Conservation (phyloP, 2,113 vertebrate species). For the Atractosteus spatula region DNA sequence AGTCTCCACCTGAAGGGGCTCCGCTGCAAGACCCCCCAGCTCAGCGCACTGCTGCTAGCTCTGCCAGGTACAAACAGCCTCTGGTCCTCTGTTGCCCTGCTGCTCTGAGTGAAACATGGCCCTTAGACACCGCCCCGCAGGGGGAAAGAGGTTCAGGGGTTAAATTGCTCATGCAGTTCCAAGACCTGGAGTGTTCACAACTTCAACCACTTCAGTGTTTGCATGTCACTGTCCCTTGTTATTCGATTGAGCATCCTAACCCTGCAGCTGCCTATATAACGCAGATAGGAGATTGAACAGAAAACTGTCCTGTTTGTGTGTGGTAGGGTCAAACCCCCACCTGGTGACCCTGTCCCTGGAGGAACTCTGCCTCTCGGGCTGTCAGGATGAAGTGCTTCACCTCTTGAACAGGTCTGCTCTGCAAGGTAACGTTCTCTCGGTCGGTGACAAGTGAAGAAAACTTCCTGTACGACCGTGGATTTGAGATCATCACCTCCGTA, state of each 20-base stretch:
- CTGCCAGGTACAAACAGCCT: conserved; percentile 62
- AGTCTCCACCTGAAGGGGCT: conserved; percentile 72
- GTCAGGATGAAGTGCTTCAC: conserved; percentile 73
- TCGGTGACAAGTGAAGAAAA: too few relatives aligned
- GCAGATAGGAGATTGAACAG: too few relatives aligned
- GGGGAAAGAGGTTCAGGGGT: too few relatives aligned
- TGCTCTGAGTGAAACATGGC: not conserved
- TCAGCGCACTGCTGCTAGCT: conserved; percentile 54
- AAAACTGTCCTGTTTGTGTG: conserved; percentile 17
- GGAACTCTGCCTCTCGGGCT: conserved; percentile 74
- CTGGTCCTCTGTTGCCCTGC: too few relatives aligned
- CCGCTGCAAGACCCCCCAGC: conserved; percentile 52
- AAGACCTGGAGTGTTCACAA: too few relatives aligned
- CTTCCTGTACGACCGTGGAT: too few relatives aligned
- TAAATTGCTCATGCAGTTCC: too few relatives aligned
- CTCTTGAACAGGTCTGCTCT: conserved; percentile 69
- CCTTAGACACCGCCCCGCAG: not conserved
- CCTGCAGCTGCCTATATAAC: too few relatives aligned
- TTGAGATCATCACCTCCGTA: too few relatives aligned
- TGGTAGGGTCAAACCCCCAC: conserved; percentile 59
- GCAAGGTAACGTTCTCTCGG: conserved; percentile 59
- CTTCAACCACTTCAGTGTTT: too few relatives aligned
- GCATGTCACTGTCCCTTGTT: too few relatives aligned
- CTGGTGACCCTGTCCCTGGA: conserved; percentile 74
- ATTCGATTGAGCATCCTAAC: too few relatives aligned